Conservation (phyloP, 2,797 vertebrate genomes). For the Nyctibius grandis region DNA sequence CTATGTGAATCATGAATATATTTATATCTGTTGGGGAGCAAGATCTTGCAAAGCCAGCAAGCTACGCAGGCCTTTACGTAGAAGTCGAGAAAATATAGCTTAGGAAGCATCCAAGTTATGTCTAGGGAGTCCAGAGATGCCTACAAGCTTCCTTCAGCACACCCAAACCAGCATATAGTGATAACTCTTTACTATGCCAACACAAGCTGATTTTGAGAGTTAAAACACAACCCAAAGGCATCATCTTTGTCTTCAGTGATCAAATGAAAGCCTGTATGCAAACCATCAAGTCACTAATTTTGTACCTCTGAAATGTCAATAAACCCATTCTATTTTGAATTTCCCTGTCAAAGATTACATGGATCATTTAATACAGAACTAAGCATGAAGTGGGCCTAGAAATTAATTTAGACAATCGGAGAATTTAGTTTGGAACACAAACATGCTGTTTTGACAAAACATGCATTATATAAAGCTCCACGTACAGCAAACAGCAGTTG, state of each 20-base stretch:
- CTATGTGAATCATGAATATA: background rate
- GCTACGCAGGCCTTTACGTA: background rate
- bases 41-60: background rate
- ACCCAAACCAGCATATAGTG: background rate
- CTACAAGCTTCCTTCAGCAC: background rate
- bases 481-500: conserved; percentile 46
- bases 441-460: conserved; percentile 45
- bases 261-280: background rate
- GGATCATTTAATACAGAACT: background rate
- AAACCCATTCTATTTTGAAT: background rate
- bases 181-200: background rate
- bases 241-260: background rate
- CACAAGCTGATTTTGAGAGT: background rate
- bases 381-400: background rate
- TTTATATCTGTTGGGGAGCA: background rate
- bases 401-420: background rate
- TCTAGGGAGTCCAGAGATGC: background rate
- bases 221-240: background rate
- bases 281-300: background rate
- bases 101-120: background rate
- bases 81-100: background rate
- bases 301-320: background rate
- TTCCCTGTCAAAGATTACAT: background rate
- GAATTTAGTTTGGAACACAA: conserved; percentile 32
- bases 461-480: conserved; percentile 58